Evolutionary conservation across 2,113 vertebrate genomes (phyloP), one percentile per base, ranked within the genome.

Genomic region (Caranx melampygus): DNA sequence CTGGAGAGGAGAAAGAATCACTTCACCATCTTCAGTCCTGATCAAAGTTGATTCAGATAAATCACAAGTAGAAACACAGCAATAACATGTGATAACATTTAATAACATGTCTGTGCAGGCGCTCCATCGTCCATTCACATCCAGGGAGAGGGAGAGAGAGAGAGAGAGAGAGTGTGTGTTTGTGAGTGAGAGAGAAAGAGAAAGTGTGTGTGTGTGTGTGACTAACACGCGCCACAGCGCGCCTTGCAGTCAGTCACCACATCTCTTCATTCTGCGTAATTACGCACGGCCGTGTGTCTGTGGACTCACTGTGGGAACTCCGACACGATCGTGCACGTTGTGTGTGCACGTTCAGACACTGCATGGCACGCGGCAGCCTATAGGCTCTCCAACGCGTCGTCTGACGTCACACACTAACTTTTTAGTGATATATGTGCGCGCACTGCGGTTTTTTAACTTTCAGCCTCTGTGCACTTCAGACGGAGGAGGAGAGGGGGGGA

Each of bases 351-450:
- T 35, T 57, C 3, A 12, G 5, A 61, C 10, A 2, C 26, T 26
- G 26, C n/a, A 1, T 13, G 18, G 2, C 7, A 2, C 15, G 7
- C 14, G 0, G 16, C 45, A 58, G 54, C 54, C 18, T 52, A 58
- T 44, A 49, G 47, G 54, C 49, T 21, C 3, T 21, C 49, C 52
- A 26, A 70, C 42, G 14, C 31, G 54, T 5, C 0, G 66, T 75
- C 65, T 76, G 79, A 91, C 87, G 89, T 91, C 85, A 87, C 63
- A 5, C 44, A 34, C 35, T 18, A 84, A 81, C 73, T 76, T 82
- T 57, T 76, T 82, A 26, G 65, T 18, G 72, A 60, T 51, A 54
- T 71, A 55, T 44, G 4, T 7, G 72, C 42, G 62, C 75, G 61
- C 40, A 52, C n/a, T 54, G 13, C 37, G 34, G 15, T 15, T 15